Evolutionary conservation across 1,140 invertebrate species (phyloP), one percentile per base, ranked within the genome.

Genomic region (Manduca sexta): DNA sequence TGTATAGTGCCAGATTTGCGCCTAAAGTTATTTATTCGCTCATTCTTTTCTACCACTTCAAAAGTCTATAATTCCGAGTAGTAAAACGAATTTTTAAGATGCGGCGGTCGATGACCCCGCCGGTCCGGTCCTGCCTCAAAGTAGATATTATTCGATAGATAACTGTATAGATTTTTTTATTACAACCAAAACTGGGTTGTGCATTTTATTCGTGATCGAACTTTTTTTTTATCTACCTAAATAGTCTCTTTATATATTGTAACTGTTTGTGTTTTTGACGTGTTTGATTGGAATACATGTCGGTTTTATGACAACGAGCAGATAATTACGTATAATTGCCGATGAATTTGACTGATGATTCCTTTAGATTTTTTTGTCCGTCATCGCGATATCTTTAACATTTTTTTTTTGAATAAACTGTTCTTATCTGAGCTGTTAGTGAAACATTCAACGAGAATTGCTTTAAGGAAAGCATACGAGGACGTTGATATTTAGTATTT

Each of bases 101-200:
- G 64, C 33, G 46, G 63, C 52, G 79, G 61, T 46, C 74, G 26
- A 64, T 52, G 69, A 81, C 70, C 79, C 55, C 53, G 15, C 42
- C 46, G 41, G 49, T 61, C 62, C 71, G 60, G 64, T 69, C 68
- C 70, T 72, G 70, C 63, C 60, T 46, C 58, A 69, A 71, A 69
- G 45, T 47, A 66, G 58, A 80, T 77, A 80, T 77, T 71, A 75
- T 80, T 79, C 65, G 74, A 79, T 80, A 79, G 70, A 73, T 83
- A 83, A 80, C 79, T 80, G 79, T 83, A 74, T 61, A 73, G 45
- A 69, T 68, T 75, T 79, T 79, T 78, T 77, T 80, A 77, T 83
- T 71, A 49, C 60, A 38, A 39, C 49, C 43, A 64, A 62, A 77
- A 68, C 57, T 65, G 56, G 69, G 71, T 70, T 76, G 71, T 69